Percentiles rank a stretch among this genome's conserved stretches.
phyloP scores from a whole-genome alignment of 1,140 invertebrate species.

The Copidosoma floridanum region DNA sequence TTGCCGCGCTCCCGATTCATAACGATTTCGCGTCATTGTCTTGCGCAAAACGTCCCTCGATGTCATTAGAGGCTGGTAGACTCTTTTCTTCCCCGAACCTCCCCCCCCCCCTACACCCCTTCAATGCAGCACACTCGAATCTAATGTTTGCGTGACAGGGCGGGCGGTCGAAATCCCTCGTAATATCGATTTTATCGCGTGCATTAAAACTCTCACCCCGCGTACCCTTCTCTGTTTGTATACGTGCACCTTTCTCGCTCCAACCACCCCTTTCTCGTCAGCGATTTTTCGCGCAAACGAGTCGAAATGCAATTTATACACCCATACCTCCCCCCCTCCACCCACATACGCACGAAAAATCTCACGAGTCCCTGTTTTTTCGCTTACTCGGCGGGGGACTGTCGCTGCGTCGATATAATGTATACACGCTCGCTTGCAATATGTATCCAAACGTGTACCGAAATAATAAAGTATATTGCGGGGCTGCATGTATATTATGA shows the following conservation, averaged over 20 bases:
- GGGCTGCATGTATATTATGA: no score
- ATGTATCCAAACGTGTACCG: not conserved
- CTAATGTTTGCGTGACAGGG: constrained; percentile 8
- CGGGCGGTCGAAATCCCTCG: not conserved
- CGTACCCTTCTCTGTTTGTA: no score
- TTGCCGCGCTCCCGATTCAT: constrained; percentile 19
- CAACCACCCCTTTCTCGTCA: not conserved
- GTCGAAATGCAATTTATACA: constrained; percentile 3
- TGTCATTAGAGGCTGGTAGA: constrained; percentile 17
- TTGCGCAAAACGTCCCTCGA: constrained; percentile 6
- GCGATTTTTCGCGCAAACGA: not conserved
- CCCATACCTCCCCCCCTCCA: no score
- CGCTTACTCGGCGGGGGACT: no score
- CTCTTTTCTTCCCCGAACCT: constrained; percentile 28
- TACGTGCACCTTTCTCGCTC: no score
- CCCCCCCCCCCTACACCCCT: constrained; percentile 19
- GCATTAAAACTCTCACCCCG: no score
- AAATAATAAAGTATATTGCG: no score
- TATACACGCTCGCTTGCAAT: not conserved
- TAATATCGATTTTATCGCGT: constrained; percentile 21
- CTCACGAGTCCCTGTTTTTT: no score
- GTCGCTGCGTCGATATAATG: no score
- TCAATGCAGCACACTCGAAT: not conserved
- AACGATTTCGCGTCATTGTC: constrained; percentile 26
- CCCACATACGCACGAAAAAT: no score